phyloP scores from a whole-genome alignment of 2,888 invertebrate species.

The Ophion obscuratus region DNA sequence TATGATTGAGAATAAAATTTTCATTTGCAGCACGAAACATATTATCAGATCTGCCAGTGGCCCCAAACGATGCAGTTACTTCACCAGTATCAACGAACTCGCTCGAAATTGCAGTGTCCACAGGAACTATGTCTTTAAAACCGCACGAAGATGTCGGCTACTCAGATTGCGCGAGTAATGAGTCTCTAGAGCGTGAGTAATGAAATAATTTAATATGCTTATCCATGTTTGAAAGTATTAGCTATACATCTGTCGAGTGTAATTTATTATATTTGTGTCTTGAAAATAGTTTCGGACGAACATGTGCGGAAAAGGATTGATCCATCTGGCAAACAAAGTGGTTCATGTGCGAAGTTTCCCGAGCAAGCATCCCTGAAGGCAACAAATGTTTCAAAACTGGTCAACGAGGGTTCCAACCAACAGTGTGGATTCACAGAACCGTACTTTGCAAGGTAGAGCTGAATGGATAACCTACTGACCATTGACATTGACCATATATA shows the following conservation, averaged over 20 bases:
- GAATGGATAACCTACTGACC: constrained; percentile 5
- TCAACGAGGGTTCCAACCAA: constrained; percentile 15
- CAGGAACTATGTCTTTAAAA: constrained; percentile 26
- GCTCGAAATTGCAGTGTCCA: constrained; percentile 19
- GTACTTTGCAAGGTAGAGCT: constrained; percentile 28
- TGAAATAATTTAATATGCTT: constrained; percentile 28
- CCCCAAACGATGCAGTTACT: constrained; percentile 21
- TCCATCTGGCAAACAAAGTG: constrained; percentile 26
- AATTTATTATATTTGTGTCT: constrained; percentile 21
- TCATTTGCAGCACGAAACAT: constrained; percentile 23
- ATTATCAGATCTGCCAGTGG: constrained; percentile 24
- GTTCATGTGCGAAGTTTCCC: constrained; percentile 23
- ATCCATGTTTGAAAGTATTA: constrained; percentile 24
- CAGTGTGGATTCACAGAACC: constrained; percentile 1
- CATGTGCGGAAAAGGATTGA: constrained; percentile 21
- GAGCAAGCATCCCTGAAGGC: constrained; percentile 18
- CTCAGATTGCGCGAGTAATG: constrained; percentile 17
- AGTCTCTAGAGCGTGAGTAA: constrained; percentile 2
- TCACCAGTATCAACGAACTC: constrained; percentile 17
- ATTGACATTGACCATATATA: constrained; percentile 12
- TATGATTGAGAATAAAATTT: constrained; percentile 15
- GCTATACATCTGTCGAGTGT: constrained; percentile 11
- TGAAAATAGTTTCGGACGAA: constrained; percentile 23
- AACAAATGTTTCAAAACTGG: constrained; percentile 12
- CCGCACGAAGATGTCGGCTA: constrained; percentile 18